Evolutionary conservation across 2,797 vertebrate species (phyloP), one percentile per base, ranked within the genome.

Genomic region (Distichodus sexfasciatus): DNA sequence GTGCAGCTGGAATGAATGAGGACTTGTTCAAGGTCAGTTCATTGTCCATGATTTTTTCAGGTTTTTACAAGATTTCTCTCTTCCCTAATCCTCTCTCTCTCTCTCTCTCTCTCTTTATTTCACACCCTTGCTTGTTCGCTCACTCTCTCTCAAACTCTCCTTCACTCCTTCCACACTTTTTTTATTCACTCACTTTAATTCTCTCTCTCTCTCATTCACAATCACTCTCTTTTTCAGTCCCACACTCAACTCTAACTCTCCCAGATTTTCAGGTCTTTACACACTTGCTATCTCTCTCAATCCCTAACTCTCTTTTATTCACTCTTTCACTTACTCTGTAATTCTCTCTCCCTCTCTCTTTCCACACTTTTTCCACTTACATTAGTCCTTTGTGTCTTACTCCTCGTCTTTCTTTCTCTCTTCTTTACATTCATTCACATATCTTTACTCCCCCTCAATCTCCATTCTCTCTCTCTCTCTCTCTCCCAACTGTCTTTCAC

Each of bases 41-140:
- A 84, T 82, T 85, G 83, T 84, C 84, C 74, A 84, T 83, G 79
- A 82, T 85, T 79, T n/a, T n/a, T n/a, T n/a, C n/a, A n/a, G n/a
- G n/a, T n/a, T n/a, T n/a, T n/a, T n/a, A n/a, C n/a, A n/a, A n/a
- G n/a, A n/a, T n/a, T n/a, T n/a, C n/a, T n/a, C n/a, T n/a, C n/a
- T n/a, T n/a, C n/a, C n/a, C n/a, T n/a, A n/a, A n/a, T n/a, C n/a
- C n/a, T n/a, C n/a, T n/a, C n/a, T n/a, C n/a, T n/a, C n/a, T n/a
- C n/a, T n/a, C n/a, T n/a, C n/a, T n/a, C n/a, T n/a, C n/a, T n/a
- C n/a, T n/a, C n/a, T n/a, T n/a, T n/a, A n/a, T n/a, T n/a, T n/a
- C n/a, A n/a, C n/a, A n/a, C n/a, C n/a, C n/a, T n/a, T n/a, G n/a
- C n/a, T n/a, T n/a, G n/a, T n/a, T n/a, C n/a, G n/a, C n/a, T n/a